These are phyloP conservation scores for Xenopus petersii DNA, from an alignment of 2,797 vertebrate genomes.

Conservation along the genomic window DNA sequence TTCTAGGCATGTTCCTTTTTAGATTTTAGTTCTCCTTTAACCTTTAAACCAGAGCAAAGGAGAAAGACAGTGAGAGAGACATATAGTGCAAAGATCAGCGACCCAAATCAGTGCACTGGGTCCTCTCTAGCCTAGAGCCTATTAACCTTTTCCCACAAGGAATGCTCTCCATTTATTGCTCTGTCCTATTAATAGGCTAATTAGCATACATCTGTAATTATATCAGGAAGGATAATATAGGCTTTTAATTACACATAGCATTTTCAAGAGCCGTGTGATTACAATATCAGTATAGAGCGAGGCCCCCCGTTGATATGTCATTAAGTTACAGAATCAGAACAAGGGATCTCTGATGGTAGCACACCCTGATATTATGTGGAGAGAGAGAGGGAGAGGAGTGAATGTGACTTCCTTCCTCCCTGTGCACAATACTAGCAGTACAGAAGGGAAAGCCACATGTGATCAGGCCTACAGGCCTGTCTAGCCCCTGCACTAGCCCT, in stretches of 20 bases:
- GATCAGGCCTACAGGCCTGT: no score
- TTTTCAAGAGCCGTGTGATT: constrained; percentile 12
- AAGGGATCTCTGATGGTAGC: no score
- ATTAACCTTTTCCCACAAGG: constrained; percentile 1
- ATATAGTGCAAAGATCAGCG: background rate
- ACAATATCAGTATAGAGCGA: background rate
- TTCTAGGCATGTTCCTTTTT: no score
- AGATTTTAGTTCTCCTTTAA: no score
- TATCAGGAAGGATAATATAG: constrained; percentile 22
- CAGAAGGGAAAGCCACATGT: no score
- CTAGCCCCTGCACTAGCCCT: no score
- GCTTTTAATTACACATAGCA: constrained; percentile 18
- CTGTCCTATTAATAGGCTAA: constrained; percentile 35
- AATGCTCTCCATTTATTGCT: background rate
- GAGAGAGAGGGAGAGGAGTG: no score
- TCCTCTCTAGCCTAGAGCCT: background rate
- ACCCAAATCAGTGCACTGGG: background rate
- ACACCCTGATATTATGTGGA: no score
- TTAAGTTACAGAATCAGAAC: background rate
- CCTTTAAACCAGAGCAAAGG: no score
- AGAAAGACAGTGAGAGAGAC: no score
- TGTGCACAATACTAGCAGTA: no score
- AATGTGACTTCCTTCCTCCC: no score
- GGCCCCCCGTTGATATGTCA: background rate
- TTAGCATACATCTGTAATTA: constrained; percentile 27